phyloP scores from a whole-genome alignment of 2,113 vertebrate species.

The Platysteira castanea region DNA sequence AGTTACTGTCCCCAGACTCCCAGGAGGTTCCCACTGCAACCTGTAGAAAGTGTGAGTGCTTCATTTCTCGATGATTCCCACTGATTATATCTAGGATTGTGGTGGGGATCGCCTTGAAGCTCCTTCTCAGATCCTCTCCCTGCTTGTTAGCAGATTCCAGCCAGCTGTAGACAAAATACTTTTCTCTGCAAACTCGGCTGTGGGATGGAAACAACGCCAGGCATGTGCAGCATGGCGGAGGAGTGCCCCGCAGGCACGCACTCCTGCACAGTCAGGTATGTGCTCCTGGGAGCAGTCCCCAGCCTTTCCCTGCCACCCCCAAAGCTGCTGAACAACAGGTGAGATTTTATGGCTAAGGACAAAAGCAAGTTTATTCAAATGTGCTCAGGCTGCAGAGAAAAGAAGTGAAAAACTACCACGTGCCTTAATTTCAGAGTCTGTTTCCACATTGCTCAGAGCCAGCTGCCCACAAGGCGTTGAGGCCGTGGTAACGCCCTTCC shows the following conservation, averaged over 20 bases:
- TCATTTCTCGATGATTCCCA: background rate
- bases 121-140: constrained; percentile 4
- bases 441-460: background rate
- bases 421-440: background rate
- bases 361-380: background rate
- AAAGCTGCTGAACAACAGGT: background rate
- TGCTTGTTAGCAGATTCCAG: constrained; percentile 37
- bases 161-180: constrained; percentile 35
- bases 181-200: constrained; percentile 1
- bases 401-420: background rate
- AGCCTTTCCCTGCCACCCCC: background rate
- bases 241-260: background rate
- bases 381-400: background rate
- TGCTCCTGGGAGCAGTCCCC: background rate
- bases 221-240: background rate
- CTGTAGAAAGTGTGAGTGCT: background rate
- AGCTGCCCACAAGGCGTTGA: background rate
- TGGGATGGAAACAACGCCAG: constrained; percentile 46
- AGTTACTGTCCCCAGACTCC: background rate
- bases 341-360: background rate
- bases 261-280: constrained; percentile 7
- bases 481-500: background rate
- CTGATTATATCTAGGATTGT: background rate
- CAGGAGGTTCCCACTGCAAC: background rate
- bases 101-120: background rate